Conservation (phyloP, 1,140 invertebrate genomes). For the Linepithema humile region DNA sequence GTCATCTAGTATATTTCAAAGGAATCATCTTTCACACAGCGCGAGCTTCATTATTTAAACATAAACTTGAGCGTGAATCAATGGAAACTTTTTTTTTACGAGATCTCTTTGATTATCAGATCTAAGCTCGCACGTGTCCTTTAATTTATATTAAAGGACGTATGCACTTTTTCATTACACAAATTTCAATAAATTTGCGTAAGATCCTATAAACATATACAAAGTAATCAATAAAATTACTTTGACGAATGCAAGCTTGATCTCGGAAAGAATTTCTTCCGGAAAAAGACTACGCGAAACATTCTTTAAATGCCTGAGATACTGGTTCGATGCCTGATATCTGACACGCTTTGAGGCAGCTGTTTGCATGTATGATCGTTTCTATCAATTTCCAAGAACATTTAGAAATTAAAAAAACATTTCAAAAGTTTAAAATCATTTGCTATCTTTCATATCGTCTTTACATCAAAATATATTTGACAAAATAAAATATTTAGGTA, state of each 20-base stretch:
- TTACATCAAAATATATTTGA: neutral
- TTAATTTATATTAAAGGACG: too few relatives aligned
- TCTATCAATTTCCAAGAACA: neutral
- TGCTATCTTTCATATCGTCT: neutral
- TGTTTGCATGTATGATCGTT: neutral
- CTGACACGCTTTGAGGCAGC: neutral
- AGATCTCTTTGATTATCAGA: neutral
- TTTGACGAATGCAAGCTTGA: neutral
- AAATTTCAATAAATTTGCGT: neutral
- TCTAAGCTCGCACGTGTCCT: neutral
- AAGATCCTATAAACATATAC: neutral
- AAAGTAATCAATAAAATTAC: conserved; percentile 2
- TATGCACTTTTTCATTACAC: too few relatives aligned
- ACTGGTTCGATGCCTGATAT: too few relatives aligned
- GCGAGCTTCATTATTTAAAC: conserved; percentile 5
- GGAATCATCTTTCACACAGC: neutral
- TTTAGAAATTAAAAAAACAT: neutral
- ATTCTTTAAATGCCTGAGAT: conserved; percentile 6
- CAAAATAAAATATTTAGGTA: neutral
- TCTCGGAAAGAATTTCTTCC: neutral
- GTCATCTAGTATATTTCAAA: neutral
- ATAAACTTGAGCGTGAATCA: neutral
- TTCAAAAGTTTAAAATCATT: neutral
- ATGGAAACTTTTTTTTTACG: neutral
- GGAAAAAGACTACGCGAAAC: neutral